Evolutionary conservation across 2,888 invertebrate genomes (phyloP), one percentile per base, ranked within the genome.

Genomic region (Atethmia centrago): DNA sequence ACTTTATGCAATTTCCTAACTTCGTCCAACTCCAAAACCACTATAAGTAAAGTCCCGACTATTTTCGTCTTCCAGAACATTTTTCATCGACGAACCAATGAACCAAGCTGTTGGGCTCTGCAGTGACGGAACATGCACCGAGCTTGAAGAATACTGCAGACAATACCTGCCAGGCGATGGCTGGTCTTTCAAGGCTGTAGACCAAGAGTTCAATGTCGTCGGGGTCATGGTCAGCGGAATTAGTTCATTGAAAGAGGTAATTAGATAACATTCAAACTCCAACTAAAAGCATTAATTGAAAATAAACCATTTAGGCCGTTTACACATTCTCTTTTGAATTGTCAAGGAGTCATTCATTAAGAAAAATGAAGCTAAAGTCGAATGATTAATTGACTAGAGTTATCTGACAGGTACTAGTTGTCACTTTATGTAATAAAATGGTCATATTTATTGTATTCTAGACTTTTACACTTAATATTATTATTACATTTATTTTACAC

Each of bases 61-160:
- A 31, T 56, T 42, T 51, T 14, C 0, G 45, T 55, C 49, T 94
- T 93, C 40, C 90, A 96, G 96, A 77, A 96, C 96, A 28, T 97
- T 97, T 91, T 97, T 96, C 92, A 90, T 96, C 36, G 97, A 97
- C 78, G 97, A 97, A 82, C 97, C 97, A 0, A 90, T 97, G 61
- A 97, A 97, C 90, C 91, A 96, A 67, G 93, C 95, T 12, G 92
- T 97, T 1, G 94, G 94, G 0, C 90, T 97, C 1, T 96, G 96
- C 42, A 92, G 88, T 40, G 87, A 88, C 16, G 91, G 94, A 19
- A 92, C 93, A 0, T 97, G 97, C 82, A 70, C 91, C 1, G 97
- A 97, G 84, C 91, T 98, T 36, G 98, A 98, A 83, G 96, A 97
- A 1, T 98, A 97, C 89, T 97, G 97, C 80, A 89, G 91, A 9